phyloP scores from a whole-genome alignment of 2,113 vertebrate species.

The Galbula dea region DNA sequence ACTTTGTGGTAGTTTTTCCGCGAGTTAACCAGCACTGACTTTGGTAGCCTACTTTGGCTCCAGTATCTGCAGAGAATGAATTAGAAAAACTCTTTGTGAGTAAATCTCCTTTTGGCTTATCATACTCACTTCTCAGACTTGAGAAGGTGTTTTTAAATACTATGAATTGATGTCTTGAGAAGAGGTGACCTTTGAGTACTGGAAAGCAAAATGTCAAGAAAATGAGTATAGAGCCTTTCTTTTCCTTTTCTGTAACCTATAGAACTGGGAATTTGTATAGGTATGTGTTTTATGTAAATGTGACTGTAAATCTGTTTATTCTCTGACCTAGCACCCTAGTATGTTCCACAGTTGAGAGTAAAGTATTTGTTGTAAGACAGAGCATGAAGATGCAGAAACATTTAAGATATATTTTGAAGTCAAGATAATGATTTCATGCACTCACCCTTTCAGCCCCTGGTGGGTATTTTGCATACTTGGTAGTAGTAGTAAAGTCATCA shows the following conservation, averaged over 20 bases:
- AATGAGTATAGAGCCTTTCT: neutral
- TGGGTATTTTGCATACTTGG: neutral
- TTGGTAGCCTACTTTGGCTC: neutral
- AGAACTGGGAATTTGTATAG: neutral
- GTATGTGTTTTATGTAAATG: accelerated
- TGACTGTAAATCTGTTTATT: neutral
- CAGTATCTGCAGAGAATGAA: neutral
- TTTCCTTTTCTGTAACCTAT: neutral
- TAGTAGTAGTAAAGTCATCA: neutral
- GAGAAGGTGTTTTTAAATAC: neutral
- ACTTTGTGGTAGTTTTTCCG: neutral
- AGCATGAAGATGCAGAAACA: neutral
- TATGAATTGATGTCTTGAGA: neutral
- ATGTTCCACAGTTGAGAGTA: neutral
- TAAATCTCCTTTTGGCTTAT: neutral
- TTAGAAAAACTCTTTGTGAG: neutral
- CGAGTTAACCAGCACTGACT: neutral
- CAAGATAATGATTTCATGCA: neutral
- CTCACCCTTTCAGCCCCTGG: neutral
- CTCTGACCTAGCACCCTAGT: neutral
- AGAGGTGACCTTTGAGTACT: neutral
- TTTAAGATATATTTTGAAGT: neutral
- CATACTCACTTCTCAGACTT: neutral
- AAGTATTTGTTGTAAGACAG: neutral
- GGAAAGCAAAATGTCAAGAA: neutral